Conservation (phyloP, 2,113 vertebrate genomes). For the Tautogolabrus adspersus region DNA sequence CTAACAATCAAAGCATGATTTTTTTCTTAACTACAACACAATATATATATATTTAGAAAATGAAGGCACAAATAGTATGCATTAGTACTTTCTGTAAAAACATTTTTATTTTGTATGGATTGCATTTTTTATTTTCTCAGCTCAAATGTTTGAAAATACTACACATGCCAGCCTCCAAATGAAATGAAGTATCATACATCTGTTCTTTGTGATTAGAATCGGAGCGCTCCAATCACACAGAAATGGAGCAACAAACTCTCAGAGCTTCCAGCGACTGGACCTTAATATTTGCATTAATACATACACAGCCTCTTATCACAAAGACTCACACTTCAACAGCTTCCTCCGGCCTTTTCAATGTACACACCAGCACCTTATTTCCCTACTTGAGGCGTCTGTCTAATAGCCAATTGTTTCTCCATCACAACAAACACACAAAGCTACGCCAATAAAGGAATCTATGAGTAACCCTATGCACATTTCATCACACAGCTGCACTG, state of each 20-base stretch:
- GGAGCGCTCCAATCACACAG: conserved; percentile 72
- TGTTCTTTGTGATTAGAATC: conserved; percentile 67
- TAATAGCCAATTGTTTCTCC: conserved; percentile 85
- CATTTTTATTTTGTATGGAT: background rate
- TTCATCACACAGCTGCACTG: conserved; percentile 78
- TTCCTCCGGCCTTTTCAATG: conserved; percentile 55
- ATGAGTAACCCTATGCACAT: conserved; percentile 69
- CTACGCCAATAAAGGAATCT: conserved; percentile 75
- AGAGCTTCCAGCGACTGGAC: conserved; percentile 60
- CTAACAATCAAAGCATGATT: too few species aligned
- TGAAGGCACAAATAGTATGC: background rate
- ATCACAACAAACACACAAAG: conserved; percentile 71
- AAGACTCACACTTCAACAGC: conserved; percentile 58
- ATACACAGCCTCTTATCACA: conserved; percentile 63
- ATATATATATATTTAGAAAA: background rate
- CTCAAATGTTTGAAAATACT: conserved; percentile 2
- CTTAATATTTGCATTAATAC: conserved; percentile 77
- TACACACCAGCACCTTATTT: conserved; percentile 77
- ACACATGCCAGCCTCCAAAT: conserved; percentile 24
- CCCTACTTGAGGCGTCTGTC: conserved; percentile 74
- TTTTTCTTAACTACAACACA: too few species aligned
- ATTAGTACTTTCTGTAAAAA: background rate
- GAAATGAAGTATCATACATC: conserved; percentile 57
- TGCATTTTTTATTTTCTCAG: background rate
- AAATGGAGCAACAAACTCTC: conserved; percentile 60